Base-by-base conservation (phyloP, 2,113 vertebrate genomes). In the Mesembrinibis cayennensis region DNA sequence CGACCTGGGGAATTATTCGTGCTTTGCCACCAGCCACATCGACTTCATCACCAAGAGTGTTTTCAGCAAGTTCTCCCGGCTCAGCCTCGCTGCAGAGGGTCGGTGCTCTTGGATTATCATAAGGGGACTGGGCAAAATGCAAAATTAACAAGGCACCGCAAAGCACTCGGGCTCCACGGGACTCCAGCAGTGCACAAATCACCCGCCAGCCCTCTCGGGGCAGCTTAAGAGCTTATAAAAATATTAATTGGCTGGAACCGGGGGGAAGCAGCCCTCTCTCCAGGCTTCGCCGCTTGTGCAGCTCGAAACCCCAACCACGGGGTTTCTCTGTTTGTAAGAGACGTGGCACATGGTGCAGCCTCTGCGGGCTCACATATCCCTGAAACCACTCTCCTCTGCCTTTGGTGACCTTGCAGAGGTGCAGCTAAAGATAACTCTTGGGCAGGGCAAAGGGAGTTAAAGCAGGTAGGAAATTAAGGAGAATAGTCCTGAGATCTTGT, bases 11-110 rank as follows among this genome's bases (percentile, higher is more conserved):
- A 99, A 98, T 95, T 99, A 99, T 81, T 99, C 99, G 55, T 99
- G 99, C 95, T 98, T 99, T 76, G 99, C 99, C 91, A 99, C 99
- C 13, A 99, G 99, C 96, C 99, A 99, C 98, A 98, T 99, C 66
- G 99, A 99, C 76, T 99, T 99, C 95, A 99, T 98, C 97, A 99
- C 99, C 92, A 99, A 99, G 97, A 99, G 99, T 5, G 99, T 99
- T 80, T 99, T 99, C 98, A 99, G 99, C 98, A 99, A 98, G 84
- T 98, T 98, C 34, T 98, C 98, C 73, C 98, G 98, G 87, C 99
- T 99, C 94, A 99, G 98, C 40, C 98, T 99, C 32, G 93, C 98
- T 6, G 97, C 99, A 3, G 99, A 99, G 50, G 99, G 99, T 99
- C 96, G 89, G 98, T 88, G 65, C 63, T 30, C 15, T 6, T 2